Conservation (phyloP, 2,797 vertebrate genomes). For the Phalanger gymnotis region DNA sequence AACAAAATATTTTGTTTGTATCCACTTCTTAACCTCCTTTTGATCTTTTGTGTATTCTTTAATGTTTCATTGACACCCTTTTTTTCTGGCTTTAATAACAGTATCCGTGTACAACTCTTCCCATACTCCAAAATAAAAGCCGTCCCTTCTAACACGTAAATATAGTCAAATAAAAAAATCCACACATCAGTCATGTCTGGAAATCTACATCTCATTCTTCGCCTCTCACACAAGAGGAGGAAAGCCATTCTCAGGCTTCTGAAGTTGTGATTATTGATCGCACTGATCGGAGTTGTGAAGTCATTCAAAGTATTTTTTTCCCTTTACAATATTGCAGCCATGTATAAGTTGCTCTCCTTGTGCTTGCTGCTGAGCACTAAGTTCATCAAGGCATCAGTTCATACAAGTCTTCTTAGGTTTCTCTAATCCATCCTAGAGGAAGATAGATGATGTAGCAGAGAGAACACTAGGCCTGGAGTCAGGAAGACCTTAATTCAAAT, state of each 20-base stretch:
- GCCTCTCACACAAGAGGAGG: neutral
- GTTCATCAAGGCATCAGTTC: neutral
- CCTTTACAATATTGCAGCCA: too few relatives aligned
- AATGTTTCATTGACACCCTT: neutral
- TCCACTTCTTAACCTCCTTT: neutral
- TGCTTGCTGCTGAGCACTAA: neutral
- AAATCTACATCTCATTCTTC: neutral
- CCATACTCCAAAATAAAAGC: neutral
- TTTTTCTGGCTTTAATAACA: neutral
- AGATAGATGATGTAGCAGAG: neutral
- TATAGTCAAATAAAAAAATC: neutral
- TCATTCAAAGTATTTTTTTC: too few relatives aligned
- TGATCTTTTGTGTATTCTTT: neutral
- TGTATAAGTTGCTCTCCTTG: too few relatives aligned
- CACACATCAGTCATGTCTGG: neutral
- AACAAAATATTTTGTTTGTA: neutral
- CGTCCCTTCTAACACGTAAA: neutral
- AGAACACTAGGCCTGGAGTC: neutral
- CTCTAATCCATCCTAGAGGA: neutral
- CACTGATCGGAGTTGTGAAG: too few relatives aligned
- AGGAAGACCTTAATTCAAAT: neutral
- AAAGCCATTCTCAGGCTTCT: too few relatives aligned
- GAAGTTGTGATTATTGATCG: too few relatives aligned
- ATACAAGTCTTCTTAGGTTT: neutral
- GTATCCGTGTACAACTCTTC: neutral